Percentiles rank a stretch among this genome's conserved stretches.
Conservation (phyloP, 2,113 vertebrate genomes). For the Archilochus colubris region DNA sequence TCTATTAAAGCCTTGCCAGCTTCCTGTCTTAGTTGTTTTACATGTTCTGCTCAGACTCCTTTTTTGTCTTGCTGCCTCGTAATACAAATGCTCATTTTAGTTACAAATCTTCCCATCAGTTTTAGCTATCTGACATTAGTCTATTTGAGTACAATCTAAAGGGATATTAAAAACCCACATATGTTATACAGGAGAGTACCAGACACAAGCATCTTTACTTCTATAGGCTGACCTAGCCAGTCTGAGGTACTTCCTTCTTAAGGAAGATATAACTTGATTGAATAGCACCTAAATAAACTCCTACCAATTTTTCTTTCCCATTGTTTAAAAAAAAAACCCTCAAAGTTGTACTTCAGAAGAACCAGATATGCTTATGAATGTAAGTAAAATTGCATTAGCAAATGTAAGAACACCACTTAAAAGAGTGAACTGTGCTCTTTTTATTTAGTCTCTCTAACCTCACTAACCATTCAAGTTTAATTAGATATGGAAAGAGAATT, state of each 20-base stretch:
- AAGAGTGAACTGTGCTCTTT: conserved; percentile 40
- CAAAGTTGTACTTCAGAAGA: conserved; percentile 20
- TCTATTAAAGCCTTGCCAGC: neutral
- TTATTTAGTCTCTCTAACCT: conserved; percentile 68
- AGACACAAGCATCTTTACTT: conserved; percentile 12
- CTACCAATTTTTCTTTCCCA: neutral
- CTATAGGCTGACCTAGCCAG: neutral
- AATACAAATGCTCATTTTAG: neutral
- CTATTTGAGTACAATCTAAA: neutral
- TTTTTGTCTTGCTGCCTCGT: neutral
- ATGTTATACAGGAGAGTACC: neutral
- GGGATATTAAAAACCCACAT: neutral
- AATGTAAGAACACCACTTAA: conserved; percentile 48
- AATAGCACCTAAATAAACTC: conserved; percentile 30
- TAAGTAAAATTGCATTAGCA: conserved; percentile 64
- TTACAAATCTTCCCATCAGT: neutral
- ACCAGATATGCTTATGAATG: neutral
- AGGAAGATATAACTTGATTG: neutral
- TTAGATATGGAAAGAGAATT: conserved; percentile 66
- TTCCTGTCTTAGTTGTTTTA: neutral
- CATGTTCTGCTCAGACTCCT: neutral
- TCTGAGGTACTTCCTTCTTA: neutral
- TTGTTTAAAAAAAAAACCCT: neutral
- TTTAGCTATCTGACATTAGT: neutral
- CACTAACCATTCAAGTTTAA: conserved; percentile 65